Evolutionary conservation across 2,113 vertebrate genomes (phyloP), one percentile per base, ranked within the genome.

Genomic region (Argyrosomus japonicus): DNA sequence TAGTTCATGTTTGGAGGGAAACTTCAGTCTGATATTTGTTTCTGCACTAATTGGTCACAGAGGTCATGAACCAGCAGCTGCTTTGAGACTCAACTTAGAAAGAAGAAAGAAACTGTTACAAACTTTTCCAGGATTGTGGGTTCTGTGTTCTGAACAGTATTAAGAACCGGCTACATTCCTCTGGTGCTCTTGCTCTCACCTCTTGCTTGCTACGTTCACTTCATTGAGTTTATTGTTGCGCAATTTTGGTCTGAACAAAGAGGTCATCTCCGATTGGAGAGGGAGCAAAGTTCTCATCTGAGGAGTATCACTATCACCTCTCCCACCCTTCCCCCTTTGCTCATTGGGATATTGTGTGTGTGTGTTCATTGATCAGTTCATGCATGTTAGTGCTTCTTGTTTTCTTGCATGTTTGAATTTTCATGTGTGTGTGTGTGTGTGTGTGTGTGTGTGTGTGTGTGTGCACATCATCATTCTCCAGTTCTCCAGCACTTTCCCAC

Each of bases 401-500:
- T 56, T 70, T 36, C 29, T 15, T 57, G 68, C 51, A 71, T 54
- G 50, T 71, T 40, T 56, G 21, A 62, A 19, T 40, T 40, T 9
- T 40, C 7, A 2, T 77, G 47, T 43, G 57, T 85, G 27, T 76
- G 65, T 73, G 29, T 32, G 36, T 73, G 29, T 32, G 36, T 7
- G 3, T 19, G 36, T 80, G 47, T 43, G 57, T 85, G n/a, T 73
- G 61, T 74, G 23, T 32, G 36, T 57, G 67, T 45, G 25, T 5
- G 3, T 18, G 32, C 15, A 36, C 19, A 18, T 79, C 53, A 29
- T 21, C 58, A 67, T 53, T 86, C 68, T 86, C 78, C 21, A n/a
- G 58, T 68, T 65, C 29, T 0, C 18, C 71, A 58, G 27, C 73
- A 81, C 80, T 92, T 93, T 93, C 93, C 88, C 91, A 93, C 91